Base-by-base conservation (phyloP, 2,797 vertebrate genomes). In the Gobionotothen gibberifrons region DNA sequence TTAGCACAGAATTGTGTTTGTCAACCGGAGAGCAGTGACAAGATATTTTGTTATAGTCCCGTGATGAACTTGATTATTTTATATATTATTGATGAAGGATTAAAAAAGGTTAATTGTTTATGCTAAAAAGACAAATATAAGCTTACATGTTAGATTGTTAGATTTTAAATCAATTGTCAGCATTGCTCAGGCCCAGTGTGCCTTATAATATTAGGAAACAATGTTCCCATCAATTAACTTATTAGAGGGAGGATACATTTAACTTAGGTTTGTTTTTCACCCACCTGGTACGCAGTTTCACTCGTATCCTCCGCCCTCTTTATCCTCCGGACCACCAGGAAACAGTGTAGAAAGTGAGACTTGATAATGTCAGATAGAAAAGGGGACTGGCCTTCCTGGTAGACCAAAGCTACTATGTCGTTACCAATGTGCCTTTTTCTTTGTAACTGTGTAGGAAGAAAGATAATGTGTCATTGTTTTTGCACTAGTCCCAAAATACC, bases 391-490 rank as follows among this genome's bases (percentile, higher is more conserved):
- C 96, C 95, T n/a, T 97, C 96, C 87, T 98, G 97, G 88, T 96
- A 98, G 69, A 98, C 94, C 80, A 98, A 76, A 29, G 96, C 94
- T 65, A 98, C 96, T 2, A 98, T 98, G 84, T 98, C 97, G 65
- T 98, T 98, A 32, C 97, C 97, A 42, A 98, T 97, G 89, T 98
- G 97, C 76, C 97, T 94, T 82, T 98, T 98, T 75, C 96, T 94
- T 86, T 98, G 97, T 63, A 98, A 93, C 97, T 98, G 89, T 60
- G 51, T 10, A 9, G 59, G 39, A 7, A 15, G 5, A 46, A 54
- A 57, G 51, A 49, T 7, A 64, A 43, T 9, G 19, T 3, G 39
- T 81, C 40, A 77, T 29, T 69, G 13, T 7, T 48, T 64, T 1
- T 2, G 10, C 43, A 52, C 2, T 10, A 14, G 1, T 51, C 3